A percentile compares a stretch with the other conserved stretches of the same genome.
These are phyloP conservation scores for Xestia rhomboidea DNA, from an alignment of 2,888 invertebrate genomes.

Conservation along the genomic window DNA sequence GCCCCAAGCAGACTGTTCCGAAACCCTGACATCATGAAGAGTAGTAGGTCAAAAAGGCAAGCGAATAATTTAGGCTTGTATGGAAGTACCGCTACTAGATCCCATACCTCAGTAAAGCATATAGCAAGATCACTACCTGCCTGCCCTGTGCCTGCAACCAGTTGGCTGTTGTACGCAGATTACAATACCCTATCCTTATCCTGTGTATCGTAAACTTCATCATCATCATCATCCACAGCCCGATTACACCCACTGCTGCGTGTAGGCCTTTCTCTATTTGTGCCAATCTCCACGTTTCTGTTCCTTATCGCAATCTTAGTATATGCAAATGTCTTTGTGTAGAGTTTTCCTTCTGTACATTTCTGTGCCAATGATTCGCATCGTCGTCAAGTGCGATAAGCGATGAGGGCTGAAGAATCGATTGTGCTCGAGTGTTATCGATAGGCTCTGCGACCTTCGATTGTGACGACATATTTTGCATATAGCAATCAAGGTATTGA, in stretches of 20 bases:
- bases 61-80: neutral
- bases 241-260: no score
- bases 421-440: slow-evolving; percentile 53
- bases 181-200: neutral
- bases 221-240: neutral
- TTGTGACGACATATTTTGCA: slow-evolving; percentile 39
- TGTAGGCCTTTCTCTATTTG: no score
- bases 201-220: neutral
- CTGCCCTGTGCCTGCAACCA: neutral
- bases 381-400: slow-evolving; percentile 50
- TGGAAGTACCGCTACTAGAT: neutral
- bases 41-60: neutral
- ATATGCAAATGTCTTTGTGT: neutral
- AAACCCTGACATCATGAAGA: neutral
- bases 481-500: slow-evolving; percentile 14
- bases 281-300: no score
- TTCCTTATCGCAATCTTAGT: no score
- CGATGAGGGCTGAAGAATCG: slow-evolving; percentile 40
- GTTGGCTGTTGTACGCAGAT: neutral
- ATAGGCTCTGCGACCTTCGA: slow-evolving; percentile 45
- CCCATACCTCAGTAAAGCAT: neutral
- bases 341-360: slow-evolving; percentile 1
- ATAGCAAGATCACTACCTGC: neutral
- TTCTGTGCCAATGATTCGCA: slow-evolving; percentile 6
- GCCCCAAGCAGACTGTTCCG: neutral